Evolutionary conservation across 2,797 vertebrate genomes (phyloP).

Genomic region (Amblyraja radiata): DNA sequence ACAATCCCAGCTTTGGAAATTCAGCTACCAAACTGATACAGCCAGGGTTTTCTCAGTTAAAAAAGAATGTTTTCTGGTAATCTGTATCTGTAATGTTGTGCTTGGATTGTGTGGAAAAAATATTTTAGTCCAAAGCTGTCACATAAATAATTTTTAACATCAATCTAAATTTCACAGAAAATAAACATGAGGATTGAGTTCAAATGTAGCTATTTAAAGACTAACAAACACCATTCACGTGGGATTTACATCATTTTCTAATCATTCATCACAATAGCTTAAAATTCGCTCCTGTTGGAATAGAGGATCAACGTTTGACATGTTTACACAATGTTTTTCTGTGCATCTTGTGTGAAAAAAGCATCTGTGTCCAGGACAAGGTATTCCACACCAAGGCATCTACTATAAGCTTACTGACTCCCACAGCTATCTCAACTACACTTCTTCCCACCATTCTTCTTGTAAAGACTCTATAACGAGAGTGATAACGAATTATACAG

Average conservation of each 20-base stretch:
- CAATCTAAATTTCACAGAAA: background rate
- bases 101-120: background rate
- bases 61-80: background rate
- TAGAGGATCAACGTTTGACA: background rate
- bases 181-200: background rate
- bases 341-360: background rate
- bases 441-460: too few species aligned
- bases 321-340: background rate
- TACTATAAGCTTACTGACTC: too few species aligned
- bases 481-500: too few species aligned
- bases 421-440: too few species aligned
- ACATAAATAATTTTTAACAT: background rate
- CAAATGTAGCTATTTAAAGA: background rate
- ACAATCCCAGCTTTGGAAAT: background rate
- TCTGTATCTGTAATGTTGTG: too few species aligned
- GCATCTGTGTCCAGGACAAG: too few species aligned
- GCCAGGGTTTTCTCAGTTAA: background rate
- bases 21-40: background rate
- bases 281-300: background rate
- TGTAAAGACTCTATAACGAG: too few species aligned
- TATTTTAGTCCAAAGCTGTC: background rate
- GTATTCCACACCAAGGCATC: too few species aligned
- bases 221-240: background rate
- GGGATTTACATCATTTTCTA: background rate
- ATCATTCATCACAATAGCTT: background rate